These are phyloP conservation scores for Nysson spinosus DNA, from an alignment of 2,888 invertebrate genomes.

Conservation along the genomic window DNA sequence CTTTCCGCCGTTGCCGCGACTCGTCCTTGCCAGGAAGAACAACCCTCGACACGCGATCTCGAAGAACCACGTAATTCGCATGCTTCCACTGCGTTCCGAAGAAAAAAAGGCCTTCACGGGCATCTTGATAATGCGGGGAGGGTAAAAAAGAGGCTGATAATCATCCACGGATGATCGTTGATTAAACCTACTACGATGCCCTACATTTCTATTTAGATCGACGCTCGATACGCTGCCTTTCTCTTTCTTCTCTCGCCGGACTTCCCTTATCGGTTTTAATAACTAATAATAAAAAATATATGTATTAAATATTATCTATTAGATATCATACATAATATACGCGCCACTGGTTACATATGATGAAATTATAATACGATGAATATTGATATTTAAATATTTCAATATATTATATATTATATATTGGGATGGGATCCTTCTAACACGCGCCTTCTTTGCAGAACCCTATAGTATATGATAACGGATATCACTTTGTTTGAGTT, in stretches of 20 bases:
- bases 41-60: slow-evolving; percentile 65
- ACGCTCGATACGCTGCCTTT: slow-evolving; percentile 6
- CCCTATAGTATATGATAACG: too few relatives aligned
- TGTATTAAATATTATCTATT: too few relatives aligned
- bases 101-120: slow-evolving; percentile 28
- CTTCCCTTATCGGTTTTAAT: not conserved
- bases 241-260: slow-evolving; percentile 2
- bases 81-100: slow-evolving; percentile 62
- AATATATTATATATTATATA: too few relatives aligned
- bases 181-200: slow-evolving; percentile 30
- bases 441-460: too few relatives aligned
- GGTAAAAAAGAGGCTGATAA: slow-evolving; percentile 46
- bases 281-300: too few relatives aligned
- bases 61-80: slow-evolving; percentile 60
- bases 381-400: too few relatives aligned
- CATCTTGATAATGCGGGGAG: slow-evolving; percentile 61
- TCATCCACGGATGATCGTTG: slow-evolving; percentile 34
- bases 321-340: too few relatives aligned
- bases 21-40: slow-evolving; percentile 64
- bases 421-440: too few relatives aligned
- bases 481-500: too few relatives aligned
- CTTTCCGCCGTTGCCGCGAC: slow-evolving; percentile 9
- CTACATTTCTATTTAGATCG: slow-evolving; percentile 24
- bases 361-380: too few relatives aligned
- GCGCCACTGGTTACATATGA: too few relatives aligned